These are phyloP conservation scores for Rhagologus leucostigma DNA, from an alignment of 2,113 vertebrate genomes.

Conservation along the genomic window DNA sequence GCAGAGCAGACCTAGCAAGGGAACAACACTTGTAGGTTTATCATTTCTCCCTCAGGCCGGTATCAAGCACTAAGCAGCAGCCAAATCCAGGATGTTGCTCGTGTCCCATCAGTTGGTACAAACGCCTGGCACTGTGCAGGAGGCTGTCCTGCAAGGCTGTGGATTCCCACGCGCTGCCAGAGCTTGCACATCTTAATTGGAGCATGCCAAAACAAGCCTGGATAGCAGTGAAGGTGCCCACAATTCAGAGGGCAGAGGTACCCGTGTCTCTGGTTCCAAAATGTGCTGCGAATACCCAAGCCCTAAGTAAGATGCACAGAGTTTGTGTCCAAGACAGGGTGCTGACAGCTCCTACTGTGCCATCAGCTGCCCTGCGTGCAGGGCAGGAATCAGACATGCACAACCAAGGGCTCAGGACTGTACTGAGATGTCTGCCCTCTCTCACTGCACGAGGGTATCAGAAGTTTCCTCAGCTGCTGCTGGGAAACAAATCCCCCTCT, in stretches of 20 bases:
- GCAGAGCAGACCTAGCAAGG: constrained; percentile 87
- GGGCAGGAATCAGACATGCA: background rate
- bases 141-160: background rate
- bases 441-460: background rate
- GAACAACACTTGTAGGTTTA: background rate
- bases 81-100: background rate
- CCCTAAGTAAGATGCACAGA: background rate
- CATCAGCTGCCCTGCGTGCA: background rate
- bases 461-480: constrained; percentile 48
- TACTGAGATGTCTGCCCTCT: background rate
- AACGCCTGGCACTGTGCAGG: background rate
- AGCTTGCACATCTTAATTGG: background rate
- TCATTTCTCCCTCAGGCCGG: background rate
- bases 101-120: background rate
- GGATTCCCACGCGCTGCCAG: background rate
- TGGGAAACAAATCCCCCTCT: constrained; percentile 54
- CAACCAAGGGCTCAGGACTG: background rate
- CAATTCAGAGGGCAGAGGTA: background rate
- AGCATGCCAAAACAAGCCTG: background rate
- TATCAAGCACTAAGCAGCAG: background rate
- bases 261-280: background rate
- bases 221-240: background rate
- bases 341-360: background rate
- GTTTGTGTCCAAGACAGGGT: background rate
- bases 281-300: background rate